These are phyloP conservation scores for Acropternis orthonyx DNA, from an alignment of 2,797 vertebrate genomes.

Conservation along the genomic window DNA sequence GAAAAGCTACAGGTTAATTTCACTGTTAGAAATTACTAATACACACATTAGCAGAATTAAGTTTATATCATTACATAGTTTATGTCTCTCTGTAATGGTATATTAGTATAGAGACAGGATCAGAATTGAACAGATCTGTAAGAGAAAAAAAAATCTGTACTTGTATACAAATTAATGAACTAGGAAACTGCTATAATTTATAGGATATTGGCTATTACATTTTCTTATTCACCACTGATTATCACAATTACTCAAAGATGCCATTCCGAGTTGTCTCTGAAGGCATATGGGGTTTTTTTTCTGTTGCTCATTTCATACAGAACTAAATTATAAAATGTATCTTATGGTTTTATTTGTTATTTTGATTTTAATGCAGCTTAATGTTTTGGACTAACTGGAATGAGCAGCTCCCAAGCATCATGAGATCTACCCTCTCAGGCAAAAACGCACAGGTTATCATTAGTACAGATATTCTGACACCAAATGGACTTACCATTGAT, in stretches of 20 bases:
- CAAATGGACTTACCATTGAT: constrained; percentile 96
- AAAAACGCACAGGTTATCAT: constrained; percentile 91
- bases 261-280: background rate
- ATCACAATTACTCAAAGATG: background rate
- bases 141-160: background rate
- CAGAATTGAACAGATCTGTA: background rate
- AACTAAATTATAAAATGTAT: constrained; percentile 45
- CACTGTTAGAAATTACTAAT: background rate
- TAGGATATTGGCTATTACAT: background rate
- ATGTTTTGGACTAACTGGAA: constrained; percentile 99
- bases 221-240: background rate
- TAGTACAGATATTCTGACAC: constrained; percentile 91
- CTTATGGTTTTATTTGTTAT: constrained; percentile 46
- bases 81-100: background rate
- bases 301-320: background rate
- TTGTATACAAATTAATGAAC: background rate
- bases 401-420: constrained; percentile 94
- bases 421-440: constrained; percentile 91
- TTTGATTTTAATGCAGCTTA: constrained; percentile 82
- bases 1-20: background rate
- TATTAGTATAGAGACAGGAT: background rate
- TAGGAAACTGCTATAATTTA: background rate
- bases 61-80: background rate
- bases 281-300: background rate
- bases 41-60: background rate